Base-by-base conservation (phyloP, 2,113 vertebrate genomes). In the Oncorhynchus tshawytscha region DNA sequence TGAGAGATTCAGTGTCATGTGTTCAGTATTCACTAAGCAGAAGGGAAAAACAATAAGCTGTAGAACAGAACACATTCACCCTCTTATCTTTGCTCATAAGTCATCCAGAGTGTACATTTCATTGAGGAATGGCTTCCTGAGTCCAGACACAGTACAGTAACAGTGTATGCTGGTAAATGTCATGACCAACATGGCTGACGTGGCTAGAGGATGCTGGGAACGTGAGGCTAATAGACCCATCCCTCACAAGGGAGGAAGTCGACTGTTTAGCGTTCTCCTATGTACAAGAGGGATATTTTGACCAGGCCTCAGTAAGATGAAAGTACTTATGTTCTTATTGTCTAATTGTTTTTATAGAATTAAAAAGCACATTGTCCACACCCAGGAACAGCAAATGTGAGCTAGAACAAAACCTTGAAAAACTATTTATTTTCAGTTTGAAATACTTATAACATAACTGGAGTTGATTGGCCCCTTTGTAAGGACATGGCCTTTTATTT, bases 231-330 rank as follows among this genome's bases (percentile, higher is more conserved):
- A 24, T 81, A n/a, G 15, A 22, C 22, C 76, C 59, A 75, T 83
- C 80, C 83, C 78, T 85, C 86, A 83, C 75, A 75, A 31, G 73
- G 69, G 83, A 90, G 90, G 87, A 91, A 88, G 80, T 84, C 86
- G 86, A 81, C 79, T 69, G 62, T 82, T 67, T 85, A 72, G 73
- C 74, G 78, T 74, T 76, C 51, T 68, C 16, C 29, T 16, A 20
- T 16, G 54, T 18, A 57, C 54, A 20, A 57, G 16, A 20, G 16
- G 20, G 54, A 57, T 57, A 15, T 57, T 57, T 20, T 4, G 54
- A 57, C 20, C 54, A 18, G 54, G 18, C 54, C 16, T 57, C 54
- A 20, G 20, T 4, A 57, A 57, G 0, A 57, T 45, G 39, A 45
- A 45, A 45, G 39, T 45, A 45, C 39, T 54, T 15, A 54, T 54